Conservation (phyloP, 2,888 invertebrate species). For the Endotricha flammealis region DNA sequence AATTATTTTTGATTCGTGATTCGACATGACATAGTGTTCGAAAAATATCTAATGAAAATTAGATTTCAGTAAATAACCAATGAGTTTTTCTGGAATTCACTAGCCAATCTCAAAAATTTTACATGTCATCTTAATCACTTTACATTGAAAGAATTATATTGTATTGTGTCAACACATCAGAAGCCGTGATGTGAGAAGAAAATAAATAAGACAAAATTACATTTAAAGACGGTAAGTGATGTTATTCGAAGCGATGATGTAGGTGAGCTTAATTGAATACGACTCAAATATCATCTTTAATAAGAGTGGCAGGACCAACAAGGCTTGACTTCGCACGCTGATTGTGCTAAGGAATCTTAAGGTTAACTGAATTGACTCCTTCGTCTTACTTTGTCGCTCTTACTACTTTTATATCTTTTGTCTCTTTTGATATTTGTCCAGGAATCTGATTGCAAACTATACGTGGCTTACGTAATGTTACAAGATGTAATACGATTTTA, state of each 20-base stretch:
- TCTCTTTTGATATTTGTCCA: slow-evolving; percentile 18
- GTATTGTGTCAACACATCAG: no score
- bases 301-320: slow-evolving; percentile 54
- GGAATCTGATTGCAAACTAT: slow-evolving; percentile 39
- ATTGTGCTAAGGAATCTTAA: slow-evolving; percentile 62
- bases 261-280: slow-evolving; percentile 53
- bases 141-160: no score
- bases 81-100: no score
- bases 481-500: no score
- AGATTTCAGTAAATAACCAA: no score
- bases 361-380: slow-evolving; percentile 66
- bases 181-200: no score
- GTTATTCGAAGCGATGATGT: slow-evolving; percentile 48
- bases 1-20: no score
- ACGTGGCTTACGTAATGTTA: slow-evolving; percentile 30
- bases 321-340: slow-evolving; percentile 68
- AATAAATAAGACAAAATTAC: no score
- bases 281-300: slow-evolving; percentile 60
- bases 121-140: no score
- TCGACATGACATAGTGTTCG: no score
- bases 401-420: slow-evolving; percentile 26
- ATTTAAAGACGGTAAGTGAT: slow-evolving; percentile 4
- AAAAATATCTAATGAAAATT: no score
- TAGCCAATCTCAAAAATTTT: no score
- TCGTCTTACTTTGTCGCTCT: slow-evolving; percentile 33